These are phyloP conservation scores for Penelope pileata DNA, from an alignment of 2,113 vertebrate genomes.

Conservation along the genomic window DNA sequence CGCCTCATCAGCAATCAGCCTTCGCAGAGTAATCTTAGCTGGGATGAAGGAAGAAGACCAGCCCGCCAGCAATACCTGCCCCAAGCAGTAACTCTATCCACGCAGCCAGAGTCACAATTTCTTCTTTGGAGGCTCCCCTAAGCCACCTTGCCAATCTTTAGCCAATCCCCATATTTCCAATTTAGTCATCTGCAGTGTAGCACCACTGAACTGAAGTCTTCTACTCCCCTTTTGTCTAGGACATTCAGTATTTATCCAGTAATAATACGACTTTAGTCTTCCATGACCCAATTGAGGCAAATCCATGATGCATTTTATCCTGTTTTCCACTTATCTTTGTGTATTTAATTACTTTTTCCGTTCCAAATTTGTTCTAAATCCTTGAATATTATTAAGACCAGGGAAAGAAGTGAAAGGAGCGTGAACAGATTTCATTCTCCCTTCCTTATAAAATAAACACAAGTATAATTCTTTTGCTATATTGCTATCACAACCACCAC, in stretches of 20 bases:
- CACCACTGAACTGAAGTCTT: accelerated
- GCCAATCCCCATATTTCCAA: neutral
- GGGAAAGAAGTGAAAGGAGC: neutral
- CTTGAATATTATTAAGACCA: neutral
- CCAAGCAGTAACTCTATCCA: neutral
- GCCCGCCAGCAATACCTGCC: neutral
- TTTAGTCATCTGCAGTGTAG: neutral
- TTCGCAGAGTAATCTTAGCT: neutral
- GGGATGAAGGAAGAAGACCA: neutral
- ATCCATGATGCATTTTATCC: slow-evolving; percentile 29
- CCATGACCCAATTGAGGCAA: slow-evolving; percentile 33
- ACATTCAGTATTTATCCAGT: neutral
- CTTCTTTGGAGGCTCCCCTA: neutral
- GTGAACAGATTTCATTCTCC: neutral
- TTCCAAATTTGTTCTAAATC: slow-evolving; percentile 12
- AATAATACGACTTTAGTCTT: slow-evolving; percentile 9
- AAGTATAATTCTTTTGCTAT: neutral
- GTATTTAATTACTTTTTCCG: slow-evolving; percentile 5
- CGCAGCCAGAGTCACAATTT: neutral
- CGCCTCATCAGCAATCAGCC: neutral
- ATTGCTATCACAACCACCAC: neutral
- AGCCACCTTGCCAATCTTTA: neutral
- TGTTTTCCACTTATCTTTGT: slow-evolving; percentile 32
- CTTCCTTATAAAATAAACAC: neutral
- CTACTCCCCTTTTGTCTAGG: neutral